A percentile compares a stretch with the other conserved stretches of the same genome.
Evolutionary conservation across 2,113 vertebrate genomes (phyloP).

Genomic region (Theristicus caerulescens): DNA sequence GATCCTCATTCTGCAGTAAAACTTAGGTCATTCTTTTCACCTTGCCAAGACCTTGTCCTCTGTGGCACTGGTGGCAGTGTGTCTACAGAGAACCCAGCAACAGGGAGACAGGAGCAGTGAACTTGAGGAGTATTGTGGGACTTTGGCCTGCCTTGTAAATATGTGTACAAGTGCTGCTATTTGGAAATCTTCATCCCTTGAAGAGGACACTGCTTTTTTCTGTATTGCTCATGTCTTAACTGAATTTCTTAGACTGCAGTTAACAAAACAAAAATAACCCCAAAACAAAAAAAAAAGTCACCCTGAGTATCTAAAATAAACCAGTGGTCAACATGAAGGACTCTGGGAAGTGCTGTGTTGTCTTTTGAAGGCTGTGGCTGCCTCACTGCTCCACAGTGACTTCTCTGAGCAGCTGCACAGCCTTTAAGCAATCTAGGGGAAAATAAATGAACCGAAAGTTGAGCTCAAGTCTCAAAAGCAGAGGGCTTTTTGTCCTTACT

Average conservation of each 20-base stretch:
- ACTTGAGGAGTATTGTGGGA: background rate
- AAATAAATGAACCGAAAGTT: background rate
- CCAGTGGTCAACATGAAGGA: background rate
- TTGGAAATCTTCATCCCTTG: background rate
- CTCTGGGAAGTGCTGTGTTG: background rate
- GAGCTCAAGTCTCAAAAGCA: background rate
- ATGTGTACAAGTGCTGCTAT: background rate
- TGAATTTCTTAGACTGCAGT: background rate
- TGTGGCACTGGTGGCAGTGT: background rate
- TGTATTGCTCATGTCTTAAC: background rate
- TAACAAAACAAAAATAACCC: background rate
- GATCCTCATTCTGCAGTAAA: background rate
- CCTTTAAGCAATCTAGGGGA: background rate
- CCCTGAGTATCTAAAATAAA: background rate
- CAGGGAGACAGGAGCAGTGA: background rate
- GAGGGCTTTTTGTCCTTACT: background rate
- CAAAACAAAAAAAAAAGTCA: background rate
- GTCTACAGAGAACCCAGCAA: background rate
- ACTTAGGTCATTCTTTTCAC: background rate
- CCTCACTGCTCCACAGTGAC: background rate
- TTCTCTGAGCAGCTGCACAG: background rate
- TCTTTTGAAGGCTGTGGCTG: background rate
- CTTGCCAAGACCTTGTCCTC: background rate
- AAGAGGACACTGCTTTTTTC: background rate
- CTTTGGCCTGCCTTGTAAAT: background rate